These are phyloP conservation scores for Pao palembangensis DNA, from an alignment of 2,113 vertebrate genomes.

Conservation along the genomic window DNA sequence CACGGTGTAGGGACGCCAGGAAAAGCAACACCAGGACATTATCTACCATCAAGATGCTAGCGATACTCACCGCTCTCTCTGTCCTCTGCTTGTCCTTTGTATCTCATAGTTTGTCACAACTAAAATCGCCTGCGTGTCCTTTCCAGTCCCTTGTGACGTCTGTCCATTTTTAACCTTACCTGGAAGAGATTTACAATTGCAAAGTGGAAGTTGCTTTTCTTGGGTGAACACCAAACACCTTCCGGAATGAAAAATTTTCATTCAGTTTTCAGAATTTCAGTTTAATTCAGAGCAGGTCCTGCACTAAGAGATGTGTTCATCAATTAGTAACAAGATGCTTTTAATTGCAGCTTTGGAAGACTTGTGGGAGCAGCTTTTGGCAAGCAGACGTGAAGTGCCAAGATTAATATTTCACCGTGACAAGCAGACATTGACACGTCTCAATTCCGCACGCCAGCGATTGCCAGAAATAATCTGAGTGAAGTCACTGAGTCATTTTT, in stretches of 20 bases:
- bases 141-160: not conserved
- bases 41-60: no score
- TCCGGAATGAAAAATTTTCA: conserved; percentile 22
- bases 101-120: not conserved
- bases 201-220: not conserved
- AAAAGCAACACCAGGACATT: no score
- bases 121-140: not conserved
- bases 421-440: conserved; percentile 34
- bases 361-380: conserved; percentile 50
- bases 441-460: conserved; percentile 29
- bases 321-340: conserved; percentile 69
- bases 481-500: no score
- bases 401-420: conserved; percentile 48
- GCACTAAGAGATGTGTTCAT: conserved; percentile 52
- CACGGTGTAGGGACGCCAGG: no score
- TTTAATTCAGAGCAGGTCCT: conserved; percentile 57
- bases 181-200: not conserved
- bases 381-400: conserved; percentile 47
- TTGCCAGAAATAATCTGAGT: conserved; percentile 35
- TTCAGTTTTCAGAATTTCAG: no score
- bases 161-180: no score
- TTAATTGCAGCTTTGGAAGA: conserved; percentile 65
- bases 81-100: not conserved
- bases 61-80: not conserved
- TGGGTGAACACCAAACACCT: no score